These are phyloP conservation scores for Macrophya alboannulata DNA, from an alignment of 2,888 invertebrate genomes.

Conservation along the genomic window DNA sequence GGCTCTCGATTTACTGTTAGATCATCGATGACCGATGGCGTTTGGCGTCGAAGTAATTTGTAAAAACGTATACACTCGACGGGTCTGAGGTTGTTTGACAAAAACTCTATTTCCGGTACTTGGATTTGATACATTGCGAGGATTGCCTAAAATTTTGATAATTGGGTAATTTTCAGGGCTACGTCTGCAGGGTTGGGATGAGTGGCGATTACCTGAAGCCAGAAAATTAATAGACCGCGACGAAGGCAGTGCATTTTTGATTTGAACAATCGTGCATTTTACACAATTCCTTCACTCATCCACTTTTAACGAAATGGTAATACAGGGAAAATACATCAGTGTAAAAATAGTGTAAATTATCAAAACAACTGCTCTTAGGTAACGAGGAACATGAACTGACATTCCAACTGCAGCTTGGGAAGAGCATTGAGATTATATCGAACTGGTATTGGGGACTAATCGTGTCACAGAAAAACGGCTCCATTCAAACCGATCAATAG, in stretches of 20 bases:
- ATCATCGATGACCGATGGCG: neutral
- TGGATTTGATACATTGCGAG: conserved; percentile 33
- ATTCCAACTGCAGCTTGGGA: neutral
- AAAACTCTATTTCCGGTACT: conserved; percentile 35
- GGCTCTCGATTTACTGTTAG: conserved; percentile 24
- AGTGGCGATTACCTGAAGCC: conserved; percentile 46
- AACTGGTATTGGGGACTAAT: neutral
- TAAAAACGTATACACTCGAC: conserved; percentile 25
- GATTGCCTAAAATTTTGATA: neutral
- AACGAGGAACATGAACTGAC: neutral
- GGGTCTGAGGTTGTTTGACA: conserved; percentile 37
- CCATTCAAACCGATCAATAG: conserved; percentile 14
- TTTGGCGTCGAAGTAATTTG: conserved; percentile 39
- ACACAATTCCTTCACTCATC: neutral
- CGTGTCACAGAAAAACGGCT: neutral
- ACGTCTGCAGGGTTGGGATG: neutral
- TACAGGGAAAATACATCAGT: conserved; percentile 31
- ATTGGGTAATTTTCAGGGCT: neutral
- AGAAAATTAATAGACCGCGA: conserved; percentile 5
- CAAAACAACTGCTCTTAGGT: conserved; percentile 5
- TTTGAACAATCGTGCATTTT: neutral
- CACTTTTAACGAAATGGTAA: conserved; percentile 17
- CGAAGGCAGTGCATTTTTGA: conserved; percentile 18
- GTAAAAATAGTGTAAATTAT: conserved; percentile 29
- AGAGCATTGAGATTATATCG: neutral